These are phyloP conservation scores for Pyrrhia umbra DNA, from an alignment of 2,888 invertebrate species.

Conservation along the genomic window DNA sequence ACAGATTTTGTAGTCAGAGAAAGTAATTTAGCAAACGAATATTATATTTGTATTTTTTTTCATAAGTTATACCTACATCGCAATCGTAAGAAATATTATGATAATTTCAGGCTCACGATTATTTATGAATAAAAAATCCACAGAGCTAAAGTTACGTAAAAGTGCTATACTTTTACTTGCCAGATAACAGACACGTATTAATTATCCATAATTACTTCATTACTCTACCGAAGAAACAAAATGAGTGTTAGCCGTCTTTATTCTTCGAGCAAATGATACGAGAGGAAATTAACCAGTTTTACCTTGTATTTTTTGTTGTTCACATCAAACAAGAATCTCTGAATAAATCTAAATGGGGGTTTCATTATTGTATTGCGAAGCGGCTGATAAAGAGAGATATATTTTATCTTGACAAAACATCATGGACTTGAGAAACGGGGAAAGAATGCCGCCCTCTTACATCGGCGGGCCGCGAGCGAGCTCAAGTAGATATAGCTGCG, in stretches of 20 bases:
- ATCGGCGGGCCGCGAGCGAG: conserved; percentile 40
- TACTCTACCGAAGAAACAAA: conserved; percentile 24
- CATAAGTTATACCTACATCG: no score
- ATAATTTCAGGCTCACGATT: neutral
- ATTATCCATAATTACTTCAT: conserved; percentile 37
- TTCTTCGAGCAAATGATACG: conserved; percentile 10
- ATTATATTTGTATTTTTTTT: neutral
- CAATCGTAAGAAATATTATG: conserved; percentile 4
- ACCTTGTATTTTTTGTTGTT: conserved; percentile 35
- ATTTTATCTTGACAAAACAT: conserved; percentile 48
- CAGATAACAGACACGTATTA: conserved; percentile 20
- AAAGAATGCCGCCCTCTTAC: conserved; percentile 44
- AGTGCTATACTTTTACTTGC: conserved; percentile 18
- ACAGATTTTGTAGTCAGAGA: conserved; percentile 5
- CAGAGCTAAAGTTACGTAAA: conserved; percentile 3
- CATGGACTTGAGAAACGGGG: conserved; percentile 38
- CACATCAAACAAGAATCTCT: conserved; percentile 33
- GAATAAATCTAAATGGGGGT: conserved; percentile 53
- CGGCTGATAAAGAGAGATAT: conserved; percentile 31
- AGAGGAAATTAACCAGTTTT: conserved; percentile 40
- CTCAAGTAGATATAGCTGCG: conserved; percentile 26
- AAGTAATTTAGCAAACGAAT: conserved; percentile 13
- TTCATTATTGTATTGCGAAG: conserved; percentile 49
- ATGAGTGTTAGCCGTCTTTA: conserved; percentile 20
- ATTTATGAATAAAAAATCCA: conserved; percentile 8